Evolutionary conservation across 2,113 vertebrate genomes (phyloP).

Genomic region (Clarias macrocephalus): DNA sequence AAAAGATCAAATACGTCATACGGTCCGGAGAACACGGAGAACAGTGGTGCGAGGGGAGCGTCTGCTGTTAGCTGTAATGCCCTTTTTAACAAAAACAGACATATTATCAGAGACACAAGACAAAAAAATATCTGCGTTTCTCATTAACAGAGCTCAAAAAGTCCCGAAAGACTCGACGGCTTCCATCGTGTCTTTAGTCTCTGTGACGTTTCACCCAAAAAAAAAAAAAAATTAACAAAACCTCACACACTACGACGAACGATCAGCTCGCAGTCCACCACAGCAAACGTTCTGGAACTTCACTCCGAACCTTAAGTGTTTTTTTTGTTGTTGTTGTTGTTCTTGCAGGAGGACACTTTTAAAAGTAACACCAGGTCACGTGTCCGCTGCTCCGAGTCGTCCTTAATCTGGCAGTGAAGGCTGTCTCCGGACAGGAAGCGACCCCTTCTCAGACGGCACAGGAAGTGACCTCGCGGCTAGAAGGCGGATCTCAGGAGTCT

Average conservation of each 20-base stretch:
- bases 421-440: conserved; percentile 16
- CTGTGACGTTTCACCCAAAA: not conserved
- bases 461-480: conserved; percentile 21
- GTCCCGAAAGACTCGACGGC: not conserved
- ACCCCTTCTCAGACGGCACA: not conserved
- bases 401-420: conserved; percentile 26
- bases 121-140: conserved; percentile 4
- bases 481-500: conserved; percentile 15
- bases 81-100: conserved; percentile 38
- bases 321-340: not conserved
- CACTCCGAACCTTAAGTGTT: not conserved
- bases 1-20: not conserved
- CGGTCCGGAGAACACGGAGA: not conserved
- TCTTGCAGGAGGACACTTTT: not conserved
- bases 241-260: not conserved
- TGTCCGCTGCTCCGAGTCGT: not conserved
- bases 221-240: not conserved
- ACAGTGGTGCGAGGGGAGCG: not conserved
- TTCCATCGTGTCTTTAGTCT: not conserved
- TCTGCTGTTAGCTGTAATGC: conserved; percentile 38
- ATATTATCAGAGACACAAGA: not conserved
- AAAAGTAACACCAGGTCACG: conserved; percentile 22
- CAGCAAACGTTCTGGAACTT: not conserved
- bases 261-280: not conserved
- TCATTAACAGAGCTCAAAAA: not conserved